Conservation (phyloP, 2,113 vertebrate species). For the Aldabrachelys gigantea region DNA sequence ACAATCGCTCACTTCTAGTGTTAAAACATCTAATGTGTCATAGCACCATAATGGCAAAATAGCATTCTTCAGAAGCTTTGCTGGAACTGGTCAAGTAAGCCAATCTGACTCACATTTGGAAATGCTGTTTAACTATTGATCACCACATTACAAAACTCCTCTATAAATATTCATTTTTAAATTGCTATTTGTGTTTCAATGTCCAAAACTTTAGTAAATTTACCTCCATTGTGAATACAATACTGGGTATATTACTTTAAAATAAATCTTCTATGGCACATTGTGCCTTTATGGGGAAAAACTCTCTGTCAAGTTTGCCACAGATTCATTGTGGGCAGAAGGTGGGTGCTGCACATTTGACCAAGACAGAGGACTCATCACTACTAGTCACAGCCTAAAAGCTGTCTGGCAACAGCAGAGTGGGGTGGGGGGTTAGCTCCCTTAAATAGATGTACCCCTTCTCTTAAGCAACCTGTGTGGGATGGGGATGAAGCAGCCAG, state of each 20-base stretch:
- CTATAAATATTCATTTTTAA: neutral
- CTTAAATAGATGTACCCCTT: neutral
- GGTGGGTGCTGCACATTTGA: no score
- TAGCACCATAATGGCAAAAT: neutral
- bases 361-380: neutral
- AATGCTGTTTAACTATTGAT: neutral
- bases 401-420: neutral
- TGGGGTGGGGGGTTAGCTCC: neutral
- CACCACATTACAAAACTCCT: accelerated
- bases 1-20: neutral
- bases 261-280: neutral
- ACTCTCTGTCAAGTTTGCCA: neutral
- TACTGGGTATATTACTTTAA: neutral
- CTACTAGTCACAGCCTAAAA: neutral
- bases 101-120: neutral
- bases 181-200: neutral
- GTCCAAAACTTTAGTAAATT: neutral
- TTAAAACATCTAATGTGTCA: neutral
- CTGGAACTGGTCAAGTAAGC: neutral
- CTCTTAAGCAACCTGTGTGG: neutral
- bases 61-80: neutral
- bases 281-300: neutral
- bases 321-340: neutral
- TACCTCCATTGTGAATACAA: neutral
- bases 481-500: neutral